Evolutionary conservation across 2,888 invertebrate species (phyloP), one percentile per base, ranked within the genome.

Genomic region (Drosophila mettleri): DNA sequence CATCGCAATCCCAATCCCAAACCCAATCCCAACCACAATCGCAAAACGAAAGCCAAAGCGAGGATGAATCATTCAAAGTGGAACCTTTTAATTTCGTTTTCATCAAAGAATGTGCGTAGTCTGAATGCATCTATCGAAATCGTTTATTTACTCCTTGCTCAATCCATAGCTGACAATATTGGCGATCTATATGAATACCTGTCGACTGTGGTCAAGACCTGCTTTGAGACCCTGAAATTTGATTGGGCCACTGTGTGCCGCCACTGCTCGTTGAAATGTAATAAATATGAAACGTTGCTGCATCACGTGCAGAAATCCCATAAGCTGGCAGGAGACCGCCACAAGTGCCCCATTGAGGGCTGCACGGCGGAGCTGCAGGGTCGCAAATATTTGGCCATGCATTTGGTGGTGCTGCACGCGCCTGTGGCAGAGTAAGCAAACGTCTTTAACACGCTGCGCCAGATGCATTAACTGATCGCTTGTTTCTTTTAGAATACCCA

Each of bases 401-500:
- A 92, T 75, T 60, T 92, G 53, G 84, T 91, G 0, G 60, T 91
- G 6, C 68, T 81, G 24, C 92, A 92, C 58, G 90, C 89, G 5
- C 84, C 90, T 20, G 71, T 90, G 4, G 72, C 84, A 16, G 79
- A 83, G 91, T 87, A 80, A 59, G 62, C 16, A 16, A 27, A n/a
- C 2, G 1, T 2, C 7, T 2, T 24, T 0, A 1, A 4, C 0
- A 8, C 0, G 3, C 6, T 14, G 5, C 3, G 31, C 1, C n/a
- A 20, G 0, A 36, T 12, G 10, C 6, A 12, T 9, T 0, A 4
- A 24, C 7, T 41, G 7, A 45, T 29, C 0, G 5, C 2, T 8
- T 18, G 0, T 12, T 2, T 16, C 20, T 18, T 46, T 1, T 18
- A 85, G 89, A 22, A 73, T 85, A 5, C 59, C 71, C 16, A 85